These are phyloP conservation scores for Hyles lineata DNA, from an alignment of 2,888 invertebrate genomes.

Conservation along the genomic window DNA sequence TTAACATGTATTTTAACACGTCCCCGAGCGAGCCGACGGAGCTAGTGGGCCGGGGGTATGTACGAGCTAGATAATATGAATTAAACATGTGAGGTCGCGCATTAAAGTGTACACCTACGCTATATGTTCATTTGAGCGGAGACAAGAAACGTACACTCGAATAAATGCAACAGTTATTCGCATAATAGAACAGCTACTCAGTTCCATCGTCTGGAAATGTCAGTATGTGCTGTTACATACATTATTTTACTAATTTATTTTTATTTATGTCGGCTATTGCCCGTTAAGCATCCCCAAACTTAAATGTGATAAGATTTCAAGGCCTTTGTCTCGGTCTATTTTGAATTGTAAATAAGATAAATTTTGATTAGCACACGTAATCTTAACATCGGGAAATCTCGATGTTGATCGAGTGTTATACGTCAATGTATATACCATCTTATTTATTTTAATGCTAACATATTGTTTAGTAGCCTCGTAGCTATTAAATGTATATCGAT, in stretches of 20 bases:
- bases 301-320: conserved; percentile 77
- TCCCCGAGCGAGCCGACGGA: conserved; percentile 33
- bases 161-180: conserved; percentile 76
- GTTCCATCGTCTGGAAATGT: conserved; percentile 67
- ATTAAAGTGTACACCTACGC: conserved; percentile 73
- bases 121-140: conserved; percentile 81
- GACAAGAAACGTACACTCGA: conserved; percentile 70
- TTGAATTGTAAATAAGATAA: conserved; percentile 82
- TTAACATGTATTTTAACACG: conserved; percentile 45
- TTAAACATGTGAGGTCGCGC: conserved; percentile 66
- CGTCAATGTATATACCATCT: conserved; percentile 59
- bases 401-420: conserved; percentile 64
- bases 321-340: conserved; percentile 72
- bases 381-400: conserved; percentile 64
- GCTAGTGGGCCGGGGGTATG: conserved; percentile 57
- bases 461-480: conserved; percentile 50
- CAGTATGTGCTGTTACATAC: conserved; percentile 64
- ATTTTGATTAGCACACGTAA: conserved; percentile 67
- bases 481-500: conserved; percentile 63
- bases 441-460: conserved; percentile 62
- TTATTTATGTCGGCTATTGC: conserved; percentile 79
- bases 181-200: conserved; percentile 72
- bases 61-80: conserved; percentile 29
- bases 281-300: conserved; percentile 69
- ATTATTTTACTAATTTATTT: conserved; percentile 59